Evolutionary conservation across 2,113 vertebrate genomes (phyloP).

Genomic region (Stictonetta naevosa): DNA sequence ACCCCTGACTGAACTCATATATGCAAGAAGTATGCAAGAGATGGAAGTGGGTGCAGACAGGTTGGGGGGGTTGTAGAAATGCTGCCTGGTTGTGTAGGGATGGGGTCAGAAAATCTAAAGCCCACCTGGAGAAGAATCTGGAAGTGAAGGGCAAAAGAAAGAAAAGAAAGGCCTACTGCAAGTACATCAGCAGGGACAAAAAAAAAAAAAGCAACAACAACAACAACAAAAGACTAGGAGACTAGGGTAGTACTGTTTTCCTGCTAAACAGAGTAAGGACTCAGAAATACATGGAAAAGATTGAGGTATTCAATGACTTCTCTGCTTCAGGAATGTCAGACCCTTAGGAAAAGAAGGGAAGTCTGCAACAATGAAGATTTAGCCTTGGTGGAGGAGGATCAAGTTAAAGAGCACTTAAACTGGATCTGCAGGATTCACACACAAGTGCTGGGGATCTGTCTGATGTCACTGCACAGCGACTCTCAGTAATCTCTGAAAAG

Average conservation of each 20-base stretch:
- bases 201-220: too few relatives aligned
- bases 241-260: too few relatives aligned
- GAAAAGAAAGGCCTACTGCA: background rate
- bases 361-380: background rate
- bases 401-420: background rate
- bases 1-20: background rate
- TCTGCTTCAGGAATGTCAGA: background rate
- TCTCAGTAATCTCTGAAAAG: background rate
- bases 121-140: accelerated
- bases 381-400: background rate
- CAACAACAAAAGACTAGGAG: background rate
- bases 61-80: background rate
- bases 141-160: background rate
- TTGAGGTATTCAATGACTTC: background rate
- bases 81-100: background rate
- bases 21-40: background rate
- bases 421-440: background rate
- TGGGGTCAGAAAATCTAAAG: background rate
- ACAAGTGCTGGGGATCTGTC: background rate
- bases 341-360: background rate
- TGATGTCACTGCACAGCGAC: background rate
- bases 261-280: too few relatives aligned
- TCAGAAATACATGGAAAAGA: background rate
- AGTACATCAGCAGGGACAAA: background rate
- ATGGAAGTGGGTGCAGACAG: background rate